Evolutionary conservation across 1,140 invertebrate species (phyloP), one percentile per base, ranked within the genome.

Genomic region (Plectrocnemia conspersa): DNA sequence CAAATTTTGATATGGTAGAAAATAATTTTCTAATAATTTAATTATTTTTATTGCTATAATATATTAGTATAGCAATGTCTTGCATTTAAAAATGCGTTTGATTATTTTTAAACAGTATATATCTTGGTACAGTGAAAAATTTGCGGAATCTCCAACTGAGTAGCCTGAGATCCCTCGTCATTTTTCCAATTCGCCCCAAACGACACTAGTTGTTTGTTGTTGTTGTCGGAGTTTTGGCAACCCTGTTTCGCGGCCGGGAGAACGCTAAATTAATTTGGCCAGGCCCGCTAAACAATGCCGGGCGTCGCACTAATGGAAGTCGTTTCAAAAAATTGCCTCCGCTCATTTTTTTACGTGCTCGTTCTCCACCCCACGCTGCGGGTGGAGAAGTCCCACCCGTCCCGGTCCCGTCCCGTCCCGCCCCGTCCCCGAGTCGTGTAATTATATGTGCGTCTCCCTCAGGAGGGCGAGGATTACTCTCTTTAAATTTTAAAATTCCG

Each of bases 261-360:
- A 55, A 52, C 54, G 59, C 55, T 61, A 61, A 61, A 61, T 61
- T 61, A 61, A 61, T 61, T 61, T 61, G 59, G 59, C 55, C 55
- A 41, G 55, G 59, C 59, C 59, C 52, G 59, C 59, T 61, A 61
- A 61, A 61, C 59, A 61, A 61, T 61, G 59, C 59, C 59, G 59
- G 50, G 55, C 59, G 59, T 55, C 59, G 59, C 59, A 61, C 59
- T 61, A 61, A 61, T 61, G 59, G 59, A 61, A 61, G 59, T 57
- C 59, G 59, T 61, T 61, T 61, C 59, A 58, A 61, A 61, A 61
- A 61, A 61, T 61, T 61, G 59, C 59, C 59, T 56, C 59, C 59
- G 59, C 56, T 61, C 59, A 61, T 61, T 61, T 61, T 61, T 61
- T 61, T 61, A 61, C 59, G 59, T 58, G 59, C 59, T 52, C 56